These are phyloP conservation scores for Solenopsis invicta DNA, from an alignment of 1,140 invertebrate species.

Conservation along the genomic window DNA sequence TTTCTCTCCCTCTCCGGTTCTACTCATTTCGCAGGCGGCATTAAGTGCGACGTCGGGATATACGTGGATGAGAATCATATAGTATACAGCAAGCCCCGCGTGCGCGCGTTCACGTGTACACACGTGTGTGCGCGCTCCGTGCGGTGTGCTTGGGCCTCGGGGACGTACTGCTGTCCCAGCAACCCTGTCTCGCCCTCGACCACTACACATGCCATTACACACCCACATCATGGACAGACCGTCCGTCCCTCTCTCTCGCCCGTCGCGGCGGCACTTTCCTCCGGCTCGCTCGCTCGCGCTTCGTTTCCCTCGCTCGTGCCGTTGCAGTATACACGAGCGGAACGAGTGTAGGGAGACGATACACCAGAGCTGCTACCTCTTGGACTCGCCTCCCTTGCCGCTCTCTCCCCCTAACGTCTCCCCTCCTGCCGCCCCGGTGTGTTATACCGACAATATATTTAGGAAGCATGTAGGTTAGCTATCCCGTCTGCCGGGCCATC, in stretches of 20 bases:
- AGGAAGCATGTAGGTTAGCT: constrained; percentile 78
- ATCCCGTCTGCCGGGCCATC: constrained; percentile 55
- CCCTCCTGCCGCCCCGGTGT: constrained; percentile 32
- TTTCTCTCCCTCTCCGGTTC: constrained; percentile 23
- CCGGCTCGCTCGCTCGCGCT: constrained; percentile 25
- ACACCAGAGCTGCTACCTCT: constrained; percentile 62
- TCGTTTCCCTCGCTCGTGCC: constrained; percentile 49
- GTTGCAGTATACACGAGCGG: constrained; percentile 61
- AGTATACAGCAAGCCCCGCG: constrained; percentile 50
- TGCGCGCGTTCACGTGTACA: constrained; percentile 60
- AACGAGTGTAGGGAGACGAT: constrained; percentile 73
- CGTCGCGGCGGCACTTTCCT: constrained; percentile 31
- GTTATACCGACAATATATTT: constrained; percentile 81
- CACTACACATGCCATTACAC: constrained; percentile 65
- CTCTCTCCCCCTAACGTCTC: neutral
- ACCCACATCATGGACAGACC: constrained; percentile 51
- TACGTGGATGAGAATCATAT: constrained; percentile 76
- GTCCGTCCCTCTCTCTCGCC: constrained; percentile 22
- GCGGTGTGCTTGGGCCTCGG: constrained; percentile 70
- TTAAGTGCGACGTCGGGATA: constrained; percentile 79
- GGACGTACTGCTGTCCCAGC: constrained; percentile 75
- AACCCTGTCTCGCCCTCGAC: constrained; percentile 62
- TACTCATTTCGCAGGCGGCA: constrained; percentile 78
- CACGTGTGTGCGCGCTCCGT: constrained; percentile 52
- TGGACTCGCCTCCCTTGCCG: constrained; percentile 50